A percentile compares a stretch with the other conserved stretches of the same genome.
These are phyloP conservation scores for Melanotus villosus DNA, from an alignment of 2,888 invertebrate species.

Conservation along the genomic window DNA sequence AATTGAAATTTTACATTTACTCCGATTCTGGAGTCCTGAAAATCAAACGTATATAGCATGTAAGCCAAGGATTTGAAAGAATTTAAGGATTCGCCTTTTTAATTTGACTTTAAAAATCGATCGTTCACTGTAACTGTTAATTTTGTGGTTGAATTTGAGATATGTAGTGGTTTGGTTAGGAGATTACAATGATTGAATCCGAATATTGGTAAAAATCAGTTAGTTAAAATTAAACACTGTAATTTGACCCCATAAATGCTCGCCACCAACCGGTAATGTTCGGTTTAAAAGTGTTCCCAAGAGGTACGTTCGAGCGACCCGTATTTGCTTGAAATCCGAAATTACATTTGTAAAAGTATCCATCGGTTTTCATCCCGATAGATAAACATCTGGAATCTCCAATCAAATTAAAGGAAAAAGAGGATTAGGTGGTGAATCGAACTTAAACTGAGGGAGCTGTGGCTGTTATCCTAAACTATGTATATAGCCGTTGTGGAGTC, in stretches of 20 bases:
- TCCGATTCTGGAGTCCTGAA: no score
- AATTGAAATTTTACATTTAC: no score
- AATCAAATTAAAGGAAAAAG: conserved; percentile 22
- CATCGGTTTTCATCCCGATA: not conserved
- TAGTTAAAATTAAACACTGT: no score
- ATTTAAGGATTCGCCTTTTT: no score
- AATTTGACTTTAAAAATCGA: no score
- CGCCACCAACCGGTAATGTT: not conserved
- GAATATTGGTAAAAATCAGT: no score
- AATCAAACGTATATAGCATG: no score
- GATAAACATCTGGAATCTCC: conserved; percentile 19
- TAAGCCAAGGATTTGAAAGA: no score
- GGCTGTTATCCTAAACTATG: not conserved
- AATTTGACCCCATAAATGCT: not conserved
- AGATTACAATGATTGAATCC: no score
- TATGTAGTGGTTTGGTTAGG: no score
- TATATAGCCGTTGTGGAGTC: conserved; percentile 3
- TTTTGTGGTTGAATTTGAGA: no score
- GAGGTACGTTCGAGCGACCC: not conserved
- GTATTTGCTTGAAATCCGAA: not conserved
- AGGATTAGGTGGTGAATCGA: conserved; percentile 16
- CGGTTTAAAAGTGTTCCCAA: conserved; percentile 4
- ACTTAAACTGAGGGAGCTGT: not conserved
- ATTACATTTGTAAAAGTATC: conserved; percentile 15
- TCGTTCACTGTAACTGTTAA: no score